Evolutionary conservation across 2,797 vertebrate genomes (phyloP).

Genomic region (Gallinago solitaria): DNA sequence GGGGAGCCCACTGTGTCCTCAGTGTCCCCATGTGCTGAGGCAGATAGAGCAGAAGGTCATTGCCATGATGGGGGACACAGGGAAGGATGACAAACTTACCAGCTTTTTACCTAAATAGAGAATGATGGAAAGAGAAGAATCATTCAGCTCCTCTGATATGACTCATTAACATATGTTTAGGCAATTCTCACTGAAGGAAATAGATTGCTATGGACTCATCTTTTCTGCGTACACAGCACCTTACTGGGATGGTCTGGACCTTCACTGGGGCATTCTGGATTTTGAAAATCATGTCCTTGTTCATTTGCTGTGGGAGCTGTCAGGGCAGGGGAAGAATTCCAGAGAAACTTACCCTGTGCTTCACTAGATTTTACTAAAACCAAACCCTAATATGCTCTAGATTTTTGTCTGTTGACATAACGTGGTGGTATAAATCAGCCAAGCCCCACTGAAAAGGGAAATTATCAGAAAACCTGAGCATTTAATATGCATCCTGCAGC

Average conservation of each 20-base stretch:
- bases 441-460: neutral
- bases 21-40: neutral
- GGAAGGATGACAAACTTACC: neutral
- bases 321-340: neutral
- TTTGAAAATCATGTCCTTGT: neutral
- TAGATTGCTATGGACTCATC: neutral
- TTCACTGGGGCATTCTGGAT: neutral
- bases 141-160: neutral
- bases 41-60: neutral
- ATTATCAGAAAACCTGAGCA: neutral
- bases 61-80: neutral
- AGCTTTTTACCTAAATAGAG: neutral
- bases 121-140: neutral
- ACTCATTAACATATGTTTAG: neutral
- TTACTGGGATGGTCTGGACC: neutral
- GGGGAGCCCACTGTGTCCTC: neutral
- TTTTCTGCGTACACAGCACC: neutral
- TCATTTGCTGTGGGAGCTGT: neutral
- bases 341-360: neutral
- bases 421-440: neutral
- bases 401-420: neutral
- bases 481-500: neutral
- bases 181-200: neutral
- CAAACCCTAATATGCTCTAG: neutral
- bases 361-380: neutral